Evolutionary conservation across 1,140 invertebrate genomes (phyloP).

Genomic region (Contarinia nasturtii): DNA sequence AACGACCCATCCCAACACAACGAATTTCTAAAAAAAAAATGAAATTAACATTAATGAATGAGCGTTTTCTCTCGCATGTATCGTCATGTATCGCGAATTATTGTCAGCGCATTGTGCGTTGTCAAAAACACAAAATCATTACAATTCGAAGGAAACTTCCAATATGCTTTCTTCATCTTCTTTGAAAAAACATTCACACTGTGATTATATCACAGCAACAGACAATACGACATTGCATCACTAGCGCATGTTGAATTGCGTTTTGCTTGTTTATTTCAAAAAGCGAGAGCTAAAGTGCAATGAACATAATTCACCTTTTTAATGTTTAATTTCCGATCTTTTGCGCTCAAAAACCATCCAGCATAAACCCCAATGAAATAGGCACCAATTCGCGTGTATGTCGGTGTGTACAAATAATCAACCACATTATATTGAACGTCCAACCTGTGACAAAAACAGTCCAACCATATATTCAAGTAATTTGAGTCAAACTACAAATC

Average conservation of each 20-base stretch:
- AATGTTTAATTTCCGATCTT: slow-evolving; percentile 22
- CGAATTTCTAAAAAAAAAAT: slow-evolving; percentile 14
- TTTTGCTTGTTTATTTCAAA: neutral
- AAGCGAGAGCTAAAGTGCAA: neutral
- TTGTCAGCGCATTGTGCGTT: too few species aligned
- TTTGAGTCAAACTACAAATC: neutral
- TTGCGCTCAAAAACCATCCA: slow-evolving; percentile 19
- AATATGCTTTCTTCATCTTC: too few species aligned
- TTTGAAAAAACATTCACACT: too few species aligned
- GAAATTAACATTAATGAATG: neutral
- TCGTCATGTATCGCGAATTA: neutral
- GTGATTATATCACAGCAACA: too few species aligned
- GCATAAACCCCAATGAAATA: slow-evolving; percentile 27
- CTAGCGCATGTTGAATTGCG: too few species aligned
- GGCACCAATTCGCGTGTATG: slow-evolving; percentile 28
- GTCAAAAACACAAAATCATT: neutral
- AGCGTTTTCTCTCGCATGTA: too few species aligned
- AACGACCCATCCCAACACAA: slow-evolving; percentile 18
- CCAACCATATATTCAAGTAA: slow-evolving; percentile 1
- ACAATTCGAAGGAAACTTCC: neutral
- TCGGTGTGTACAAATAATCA: slow-evolving; percentile 25
- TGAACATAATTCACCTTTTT: slow-evolving; percentile 10
- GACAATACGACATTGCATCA: too few species aligned
- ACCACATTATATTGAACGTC: slow-evolving; percentile 22
- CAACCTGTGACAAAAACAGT: slow-evolving; percentile 10